Base-by-base conservation (phyloP, 2,888 invertebrate genomes). In the Rotaria sp. region DNA sequence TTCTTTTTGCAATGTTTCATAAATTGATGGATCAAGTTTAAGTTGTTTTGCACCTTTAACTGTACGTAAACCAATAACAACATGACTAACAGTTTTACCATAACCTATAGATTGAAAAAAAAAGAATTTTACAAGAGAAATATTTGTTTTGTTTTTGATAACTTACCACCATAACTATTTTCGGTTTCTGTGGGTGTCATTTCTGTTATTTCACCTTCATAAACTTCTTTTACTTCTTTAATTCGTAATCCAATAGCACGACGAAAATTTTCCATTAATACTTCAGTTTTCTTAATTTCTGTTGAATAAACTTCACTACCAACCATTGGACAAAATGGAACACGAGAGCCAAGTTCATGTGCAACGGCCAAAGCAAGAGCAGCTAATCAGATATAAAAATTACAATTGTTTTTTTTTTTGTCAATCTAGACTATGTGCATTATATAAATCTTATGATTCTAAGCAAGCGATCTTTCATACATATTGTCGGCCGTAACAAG, bases 211-310 rank as follows among this genome's bases (percentile, higher is more conserved):
- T 99, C 99, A 21, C 99, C 99, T 92, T 99, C 99, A 91, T 98
- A 99, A 0, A 99, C 98, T 92, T 99, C 99, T 91, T 99, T 99
- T 0, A 96, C 96, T 92, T 99, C 99, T 88, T 92, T 93, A 84
- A 93, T 92, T 86, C 93, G 89, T 48, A 93, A 89, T 50, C 92
- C 91, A 90, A 99, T 99, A 0, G 99, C 97, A 87, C 98, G 93
- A 8, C 99, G 93, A 90, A 99, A 99, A 90, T 99, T 98, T 91
- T 99, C 98, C 98, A 99, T 99, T 8, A 99, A 92, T 0, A 99
- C 97, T 92, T 99, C 99, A 0, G 99, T 99, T 91, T 99, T 99
- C 91, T 99, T 99, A 48, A 99, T 97, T 92, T 99, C 99, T 55
- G 96, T 94, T 89, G 98, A 98, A 92, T 95, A 99, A 0, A 99